Conservation (phyloP, 92 coral and sea anemone genomes). For the Palythoa caribaeorum region DNA sequence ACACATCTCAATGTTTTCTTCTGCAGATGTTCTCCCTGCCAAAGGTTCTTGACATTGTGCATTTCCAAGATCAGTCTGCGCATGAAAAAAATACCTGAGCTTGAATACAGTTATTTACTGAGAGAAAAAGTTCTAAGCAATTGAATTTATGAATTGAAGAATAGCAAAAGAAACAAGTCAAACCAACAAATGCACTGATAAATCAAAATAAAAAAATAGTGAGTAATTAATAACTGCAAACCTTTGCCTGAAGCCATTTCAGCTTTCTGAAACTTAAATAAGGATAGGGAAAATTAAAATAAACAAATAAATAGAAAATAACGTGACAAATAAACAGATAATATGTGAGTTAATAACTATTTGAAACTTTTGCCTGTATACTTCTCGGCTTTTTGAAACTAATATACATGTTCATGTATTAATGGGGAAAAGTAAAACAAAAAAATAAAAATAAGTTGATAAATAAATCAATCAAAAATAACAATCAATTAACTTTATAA, state of each 20-base stretch:
- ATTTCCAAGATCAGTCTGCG: slow-evolving; percentile 50
- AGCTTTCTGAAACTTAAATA: slow-evolving; percentile 16
- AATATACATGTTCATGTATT: background rate
- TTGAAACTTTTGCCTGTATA: background rate
- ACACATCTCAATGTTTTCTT: slow-evolving; percentile 54
- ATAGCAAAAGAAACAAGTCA: slow-evolving; percentile 26
- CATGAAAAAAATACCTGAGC: slow-evolving; percentile 41
- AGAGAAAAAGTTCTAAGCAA: slow-evolving; percentile 10
- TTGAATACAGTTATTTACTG: slow-evolving; percentile 16
- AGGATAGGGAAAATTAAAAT: slow-evolving; percentile 40
- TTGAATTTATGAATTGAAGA: slow-evolving; percentile 4
- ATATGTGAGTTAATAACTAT: background rate
- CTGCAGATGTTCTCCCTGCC: slow-evolving; percentile 48
- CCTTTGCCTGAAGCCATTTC: background rate
- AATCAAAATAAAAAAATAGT: background rate
- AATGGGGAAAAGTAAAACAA: background rate
- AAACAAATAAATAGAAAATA: slow-evolving; percentile 40
- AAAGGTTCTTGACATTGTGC: slow-evolving; percentile 52
- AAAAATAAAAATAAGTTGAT: background rate
- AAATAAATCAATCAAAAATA: slow-evolving; percentile 36
- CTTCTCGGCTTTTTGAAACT: slow-evolving; percentile 45
- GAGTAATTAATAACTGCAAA: background rate
- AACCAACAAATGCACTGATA: slow-evolving; percentile 25
- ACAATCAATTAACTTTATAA: slow-evolving; percentile 45
- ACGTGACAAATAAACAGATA: slow-evolving; percentile 29